These are phyloP conservation scores for Zophobas atratus DNA, from an alignment of 1,140 invertebrate genomes.

Conservation along the genomic window DNA sequence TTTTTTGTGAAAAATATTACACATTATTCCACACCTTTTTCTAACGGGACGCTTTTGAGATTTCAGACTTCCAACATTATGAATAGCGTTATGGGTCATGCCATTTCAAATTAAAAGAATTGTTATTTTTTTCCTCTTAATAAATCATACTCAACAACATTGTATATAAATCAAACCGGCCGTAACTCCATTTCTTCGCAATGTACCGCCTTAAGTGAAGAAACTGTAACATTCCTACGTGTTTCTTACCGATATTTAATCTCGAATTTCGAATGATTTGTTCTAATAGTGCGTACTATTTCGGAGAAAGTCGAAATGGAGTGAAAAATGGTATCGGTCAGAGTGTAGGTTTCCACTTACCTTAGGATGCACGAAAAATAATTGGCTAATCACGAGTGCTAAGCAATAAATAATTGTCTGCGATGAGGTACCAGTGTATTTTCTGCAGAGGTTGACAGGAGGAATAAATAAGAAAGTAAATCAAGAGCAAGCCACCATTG, in stretches of 20 bases:
- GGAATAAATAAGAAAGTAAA: constrained; percentile 53
- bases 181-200: not conserved
- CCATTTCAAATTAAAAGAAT: constrained; percentile 31
- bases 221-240: constrained; percentile 2
- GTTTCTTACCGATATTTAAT: constrained; percentile 4
- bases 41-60: constrained; percentile 22
- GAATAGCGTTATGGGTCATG: constrained; percentile 33
- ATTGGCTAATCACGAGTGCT: constrained; percentile 2
- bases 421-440: not conserved
- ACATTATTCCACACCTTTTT: constrained; percentile 32
- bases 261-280: constrained; percentile 15
- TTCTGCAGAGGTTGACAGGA: constrained; percentile 38
- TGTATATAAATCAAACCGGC: constrained; percentile 1
- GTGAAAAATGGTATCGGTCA: not conserved
- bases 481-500: constrained; percentile 56
- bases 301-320: constrained; percentile 11
- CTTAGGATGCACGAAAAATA: not conserved
- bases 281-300: not conserved
- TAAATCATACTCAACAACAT: constrained; percentile 16
- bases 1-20: constrained; percentile 12
- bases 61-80: constrained; percentile 14
- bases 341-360: not conserved
- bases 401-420: not conserved
- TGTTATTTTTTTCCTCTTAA: constrained; percentile 19
- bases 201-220: constrained; percentile 1